A percentile compares a stretch with the other conserved stretches of the same genome.
Evolutionary conservation across 1,140 invertebrate species (phyloP).

Genomic region (Drosophila mayri): DNA sequence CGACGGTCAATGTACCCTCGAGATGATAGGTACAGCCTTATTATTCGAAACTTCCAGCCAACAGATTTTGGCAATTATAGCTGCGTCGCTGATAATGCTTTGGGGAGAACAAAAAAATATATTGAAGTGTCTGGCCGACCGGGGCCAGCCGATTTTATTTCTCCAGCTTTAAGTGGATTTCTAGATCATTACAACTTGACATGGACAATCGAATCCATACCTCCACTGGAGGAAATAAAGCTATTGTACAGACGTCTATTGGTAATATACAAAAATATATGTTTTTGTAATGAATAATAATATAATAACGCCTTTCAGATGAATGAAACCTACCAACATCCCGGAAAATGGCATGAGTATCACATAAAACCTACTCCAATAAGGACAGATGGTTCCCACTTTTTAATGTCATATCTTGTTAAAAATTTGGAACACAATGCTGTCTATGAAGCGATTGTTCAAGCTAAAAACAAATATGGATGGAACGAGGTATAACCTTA

Average conservation of each 20-base stretch:
- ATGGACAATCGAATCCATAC: slow-evolving; percentile 87
- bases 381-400: slow-evolving; percentile 72
- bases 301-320: slow-evolving; percentile 71
- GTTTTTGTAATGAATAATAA: slow-evolving; percentile 3
- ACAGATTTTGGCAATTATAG: slow-evolving; percentile 88
- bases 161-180: slow-evolving; percentile 84
- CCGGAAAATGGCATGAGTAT: slow-evolving; percentile 86
- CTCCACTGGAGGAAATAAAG: slow-evolving; percentile 86
- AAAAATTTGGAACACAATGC: slow-evolving; percentile 86
- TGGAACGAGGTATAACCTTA: slow-evolving; percentile 86
- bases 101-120: slow-evolving; percentile 85
- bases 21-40: slow-evolving; percentile 86
- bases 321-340: slow-evolving; percentile 86
- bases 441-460: slow-evolving; percentile 88
- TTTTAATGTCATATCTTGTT: slow-evolving; percentile 86
- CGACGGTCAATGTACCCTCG: slow-evolving; percentile 86
- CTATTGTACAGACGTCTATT: slow-evolving; percentile 86
- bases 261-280: slow-evolving; percentile 65
- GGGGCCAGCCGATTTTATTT: slow-evolving; percentile 85
- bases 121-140: slow-evolving; percentile 86
- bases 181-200: slow-evolving; percentile 86
- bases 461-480: slow-evolving; percentile 89
- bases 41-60: slow-evolving; percentile 86
- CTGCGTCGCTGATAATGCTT: slow-evolving; percentile 85
- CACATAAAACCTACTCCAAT: slow-evolving; percentile 78